Base-by-base conservation (phyloP, 2,797 vertebrate genomes). In the Melanotaenia maccullochi region DNA sequence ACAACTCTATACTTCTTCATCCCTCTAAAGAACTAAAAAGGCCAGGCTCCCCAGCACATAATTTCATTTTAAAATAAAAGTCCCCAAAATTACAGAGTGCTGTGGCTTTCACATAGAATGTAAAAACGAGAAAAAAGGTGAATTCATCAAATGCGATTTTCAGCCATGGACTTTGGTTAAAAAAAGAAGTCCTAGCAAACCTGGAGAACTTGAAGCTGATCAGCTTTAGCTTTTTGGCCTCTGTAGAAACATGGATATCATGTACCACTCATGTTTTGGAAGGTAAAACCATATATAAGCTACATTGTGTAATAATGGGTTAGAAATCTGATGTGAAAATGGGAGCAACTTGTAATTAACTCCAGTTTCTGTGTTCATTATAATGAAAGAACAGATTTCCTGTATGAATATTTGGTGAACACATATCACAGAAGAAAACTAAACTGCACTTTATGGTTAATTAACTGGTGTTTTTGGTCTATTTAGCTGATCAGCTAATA, bases 61-160 rank as follows among this genome's bases (percentile, higher is more conserved):
- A 12, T 12, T 52, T 52, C n/a, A 24, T 52, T 24, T 52, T 52
- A 12, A 25, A 52, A 12, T 11, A 52, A 52, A 24, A 24, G 49
- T 51, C 18, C 49, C 22, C 13, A 3, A 12, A 25, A 25, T 52
- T 24, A 52, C 9, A 32, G 40, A 24, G 16, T 11, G n/a, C 12
- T 16, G 12, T 73, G 24, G 30, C 60, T 73, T 60, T 60, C 25
- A 65, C 54, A 25, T 35, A 55, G 49, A 51, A 51, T 20, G 14
- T 24, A 30, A 60, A 68, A 18, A 20, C 12, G 5, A 13, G 9
- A 4, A n/a, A 13, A 47, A 47, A 33, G 12, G 32, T 35, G 35
- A 24, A 24, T 44, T 42, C 8, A 20, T 44, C 1, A n/a, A 9
- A 3, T 14, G 16, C 35, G 42, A 61, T 24, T 61, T 38, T 33